Conservation (phyloP, 2,113 vertebrate species). For the Scomber japonicus region DNA sequence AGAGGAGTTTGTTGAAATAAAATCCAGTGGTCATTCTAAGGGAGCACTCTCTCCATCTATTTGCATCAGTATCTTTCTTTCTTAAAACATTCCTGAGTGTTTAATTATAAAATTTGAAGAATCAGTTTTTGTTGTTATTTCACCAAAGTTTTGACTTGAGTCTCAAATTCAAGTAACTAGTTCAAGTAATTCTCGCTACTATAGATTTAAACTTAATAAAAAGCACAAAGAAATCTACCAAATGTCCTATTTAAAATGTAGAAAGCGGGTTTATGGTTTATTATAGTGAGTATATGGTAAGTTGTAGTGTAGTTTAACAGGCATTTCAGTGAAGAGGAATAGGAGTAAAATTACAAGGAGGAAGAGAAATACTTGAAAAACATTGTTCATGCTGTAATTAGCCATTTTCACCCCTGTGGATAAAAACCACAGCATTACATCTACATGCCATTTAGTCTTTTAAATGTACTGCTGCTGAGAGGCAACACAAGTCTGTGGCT, state of each 20-base stretch:
- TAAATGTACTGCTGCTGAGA: too few species aligned
- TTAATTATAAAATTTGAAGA: neutral
- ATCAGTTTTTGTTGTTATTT: neutral
- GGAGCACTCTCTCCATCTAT: neutral
- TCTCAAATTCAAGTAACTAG: neutral
- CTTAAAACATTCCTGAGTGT: neutral
- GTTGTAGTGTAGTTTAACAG: constrained; percentile 5
- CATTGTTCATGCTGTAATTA: too few species aligned
- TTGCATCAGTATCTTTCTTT: neutral
- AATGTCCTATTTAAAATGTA: neutral
- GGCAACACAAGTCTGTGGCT: neutral
- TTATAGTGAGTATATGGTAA: neutral
- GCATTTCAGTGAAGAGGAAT: constrained; percentile 31
- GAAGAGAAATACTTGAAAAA: too few species aligned
- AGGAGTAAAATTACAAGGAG: too few species aligned
- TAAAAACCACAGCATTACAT: too few species aligned
- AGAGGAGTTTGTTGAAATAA: neutral
- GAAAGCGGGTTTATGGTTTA: neutral
- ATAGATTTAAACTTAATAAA: neutral
- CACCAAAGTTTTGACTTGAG: too few species aligned
- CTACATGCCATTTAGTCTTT: too few species aligned
- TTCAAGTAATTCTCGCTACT: constrained; percentile 12
- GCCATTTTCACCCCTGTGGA: too few species aligned
- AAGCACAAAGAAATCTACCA: neutral
- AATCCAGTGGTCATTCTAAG: neutral